Base-by-base conservation (phyloP, 2,797 vertebrate genomes). In the Hapalemur alaotrensis region DNA sequence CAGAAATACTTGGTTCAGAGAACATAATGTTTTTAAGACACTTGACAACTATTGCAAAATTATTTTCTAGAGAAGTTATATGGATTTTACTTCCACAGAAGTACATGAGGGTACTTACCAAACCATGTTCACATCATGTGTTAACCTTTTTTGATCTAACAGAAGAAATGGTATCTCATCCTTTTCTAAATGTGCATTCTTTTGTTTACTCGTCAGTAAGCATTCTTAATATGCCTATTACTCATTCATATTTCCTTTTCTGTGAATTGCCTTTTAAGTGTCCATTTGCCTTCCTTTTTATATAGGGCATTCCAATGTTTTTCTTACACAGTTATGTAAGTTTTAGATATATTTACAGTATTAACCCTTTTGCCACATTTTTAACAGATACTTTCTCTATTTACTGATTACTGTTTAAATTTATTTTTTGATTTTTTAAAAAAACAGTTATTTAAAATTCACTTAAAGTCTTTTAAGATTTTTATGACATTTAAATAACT, bases 351-450 rank as follows among this genome's bases (percentile, higher is more conserved):
- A 90, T n/a, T 80, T 48, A 20, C 13, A 92, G 7, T 59, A 65
- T 75, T 83, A 73, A 89, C 18, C 3, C 6, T 80, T 86, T 32
- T 63, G 20, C 48, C 61, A 80, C 69, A 81, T 57, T 76, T 67
- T 90, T 89, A 82, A 41, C 5, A 78, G 15, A 61, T 25, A 75
- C n/a, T 73, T 91, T 73, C n/a, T 78, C 10, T 18, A 82, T 32
- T 90, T 95, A 4, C 61, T 54, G 88, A 61, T 93, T 67, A 35
- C 11, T 11, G 61, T 97, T 70, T 87, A 80, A 89, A 61, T 46
- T 23, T 63, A 69, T n/a, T 67, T 95, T 90, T 80, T 4, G 35
- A 67, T 85, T 63, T 84, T 72, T 30, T 20, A 41, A 41, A 88
- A 88, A 96, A 30, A 63, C 35, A 57, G 7, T 10, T 52, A 23